Evolutionary conservation across 2,113 vertebrate genomes (phyloP).

Genomic region (Ictidomys tridecemlineatus): DNA sequence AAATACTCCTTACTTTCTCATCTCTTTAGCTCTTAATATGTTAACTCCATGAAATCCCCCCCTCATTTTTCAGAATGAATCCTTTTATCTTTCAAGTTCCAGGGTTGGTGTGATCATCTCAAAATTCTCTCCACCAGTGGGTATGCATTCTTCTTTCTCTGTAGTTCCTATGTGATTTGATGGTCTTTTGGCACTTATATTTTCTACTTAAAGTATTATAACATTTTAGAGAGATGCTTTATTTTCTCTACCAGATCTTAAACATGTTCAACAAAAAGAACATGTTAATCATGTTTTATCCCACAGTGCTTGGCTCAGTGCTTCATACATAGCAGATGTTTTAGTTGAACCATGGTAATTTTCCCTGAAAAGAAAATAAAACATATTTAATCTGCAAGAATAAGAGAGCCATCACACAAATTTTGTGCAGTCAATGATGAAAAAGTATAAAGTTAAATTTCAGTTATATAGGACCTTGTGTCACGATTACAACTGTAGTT

Average conservation of each 20-base stretch:
- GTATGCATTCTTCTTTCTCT: neutral
- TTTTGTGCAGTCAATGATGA: neutral
- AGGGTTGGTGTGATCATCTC: neutral
- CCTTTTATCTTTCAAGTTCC: neutral
- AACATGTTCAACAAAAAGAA: neutral
- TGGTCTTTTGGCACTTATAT: neutral
- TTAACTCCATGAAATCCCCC: neutral
- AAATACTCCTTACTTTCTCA: neutral
- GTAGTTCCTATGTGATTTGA: neutral
- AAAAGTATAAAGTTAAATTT: neutral
- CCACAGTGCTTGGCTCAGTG: neutral
- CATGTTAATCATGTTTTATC: constrained; percentile 9
- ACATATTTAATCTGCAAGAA: neutral
- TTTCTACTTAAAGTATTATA: neutral
- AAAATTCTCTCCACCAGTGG: neutral
- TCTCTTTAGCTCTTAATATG: neutral
- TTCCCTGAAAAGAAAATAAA: neutral
- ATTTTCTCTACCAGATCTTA: neutral
- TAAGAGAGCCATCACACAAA: neutral
- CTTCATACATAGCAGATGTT: neutral
- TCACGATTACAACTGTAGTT: neutral
- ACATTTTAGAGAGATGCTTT: neutral
- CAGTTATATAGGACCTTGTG: neutral
- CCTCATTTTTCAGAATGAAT: neutral
- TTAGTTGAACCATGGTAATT: neutral